Evolutionary conservation across 2,113 vertebrate genomes (phyloP).

Genomic region (Etheostoma spectabile): DNA sequence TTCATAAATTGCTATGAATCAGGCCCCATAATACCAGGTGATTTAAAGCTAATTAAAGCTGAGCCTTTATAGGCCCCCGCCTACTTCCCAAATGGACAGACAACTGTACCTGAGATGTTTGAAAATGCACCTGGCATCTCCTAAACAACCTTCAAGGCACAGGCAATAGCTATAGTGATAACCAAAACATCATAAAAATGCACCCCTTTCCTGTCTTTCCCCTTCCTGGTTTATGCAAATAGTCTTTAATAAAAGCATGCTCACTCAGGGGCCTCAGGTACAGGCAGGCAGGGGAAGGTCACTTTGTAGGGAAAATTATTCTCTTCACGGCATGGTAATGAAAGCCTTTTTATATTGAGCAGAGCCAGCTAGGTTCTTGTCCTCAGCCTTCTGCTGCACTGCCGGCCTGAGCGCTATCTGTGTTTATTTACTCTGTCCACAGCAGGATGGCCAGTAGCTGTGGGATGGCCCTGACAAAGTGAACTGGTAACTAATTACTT

Average conservation of each 20-base stretch:
- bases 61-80: constrained; percentile 56
- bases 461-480: constrained; percentile 44
- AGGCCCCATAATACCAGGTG: constrained; percentile 67
- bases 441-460: constrained; percentile 45
- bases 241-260: constrained; percentile 77
- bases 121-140: constrained; percentile 57
- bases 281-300: constrained; percentile 77
- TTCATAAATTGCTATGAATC: constrained; percentile 76
- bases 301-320: constrained; percentile 79
- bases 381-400: constrained; percentile 62
- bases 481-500: constrained; percentile 49
- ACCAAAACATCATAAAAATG: constrained; percentile 72
- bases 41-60: constrained; percentile 80
- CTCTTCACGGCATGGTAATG: constrained; percentile 77
- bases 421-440: constrained; percentile 71
- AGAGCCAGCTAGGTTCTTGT: constrained; percentile 64
- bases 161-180: constrained; percentile 51
- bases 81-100: constrained; percentile 53
- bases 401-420: constrained; percentile 48
- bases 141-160: constrained; percentile 64
- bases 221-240: constrained; percentile 78
- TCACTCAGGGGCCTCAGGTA: constrained; percentile 71
- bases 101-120: constrained; percentile 58
- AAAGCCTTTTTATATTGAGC: constrained; percentile 69
- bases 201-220: constrained; percentile 37